phyloP scores from a whole-genome alignment of 2,113 vertebrate genomes.

The Porphyrio hochstetteri region DNA sequence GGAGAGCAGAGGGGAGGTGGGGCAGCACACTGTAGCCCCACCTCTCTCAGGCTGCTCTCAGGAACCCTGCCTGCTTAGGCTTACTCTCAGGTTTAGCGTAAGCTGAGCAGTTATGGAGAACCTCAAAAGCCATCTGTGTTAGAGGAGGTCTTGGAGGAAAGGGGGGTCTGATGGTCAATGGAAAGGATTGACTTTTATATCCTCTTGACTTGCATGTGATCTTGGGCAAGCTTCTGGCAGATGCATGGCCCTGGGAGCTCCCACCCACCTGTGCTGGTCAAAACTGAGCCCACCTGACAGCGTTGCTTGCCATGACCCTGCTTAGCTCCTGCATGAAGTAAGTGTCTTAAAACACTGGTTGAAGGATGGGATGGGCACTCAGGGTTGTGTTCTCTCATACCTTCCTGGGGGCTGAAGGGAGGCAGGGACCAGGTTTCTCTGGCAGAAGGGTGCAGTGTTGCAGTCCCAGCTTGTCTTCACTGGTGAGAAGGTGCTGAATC shows the following conservation, averaged over 20 bases:
- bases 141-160: not conserved
- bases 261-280: accelerated
- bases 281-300: not conserved
- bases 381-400: not conserved
- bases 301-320: not conserved
- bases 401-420: not conserved
- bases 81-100: not conserved
- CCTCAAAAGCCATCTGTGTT: not conserved
- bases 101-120: not conserved
- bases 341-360: not conserved
- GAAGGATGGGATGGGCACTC: not conserved
- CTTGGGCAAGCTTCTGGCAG: not conserved
- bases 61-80: not conserved
- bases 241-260: not conserved
- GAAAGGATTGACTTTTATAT: not conserved
- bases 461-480: not conserved
- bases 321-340: accelerated
- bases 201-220: not conserved
- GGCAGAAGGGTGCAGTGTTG: not conserved
- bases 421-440: not conserved
- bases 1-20: not conserved
- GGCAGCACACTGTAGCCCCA: accelerated
- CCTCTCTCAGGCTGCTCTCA: not conserved
- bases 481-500: not conserved
- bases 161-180: not conserved